phyloP scores from a whole-genome alignment of 2,797 vertebrate species.

The Aratinga solstitialis region DNA sequence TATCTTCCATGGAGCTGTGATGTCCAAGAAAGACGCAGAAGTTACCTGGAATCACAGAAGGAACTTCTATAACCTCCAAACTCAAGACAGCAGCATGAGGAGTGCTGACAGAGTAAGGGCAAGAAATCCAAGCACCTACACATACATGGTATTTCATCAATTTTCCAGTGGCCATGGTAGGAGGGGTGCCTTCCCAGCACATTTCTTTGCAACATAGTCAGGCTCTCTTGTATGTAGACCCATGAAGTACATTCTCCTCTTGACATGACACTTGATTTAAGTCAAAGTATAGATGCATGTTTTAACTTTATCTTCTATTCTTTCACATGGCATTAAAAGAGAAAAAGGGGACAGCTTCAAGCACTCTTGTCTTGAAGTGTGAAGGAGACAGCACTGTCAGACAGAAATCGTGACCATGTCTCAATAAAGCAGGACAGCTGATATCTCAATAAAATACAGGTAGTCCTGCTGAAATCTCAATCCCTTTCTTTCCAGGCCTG shows the following conservation, averaged over 20 bases:
- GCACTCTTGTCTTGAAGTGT: not conserved
- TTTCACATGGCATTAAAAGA: not conserved
- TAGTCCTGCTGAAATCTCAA: not conserved
- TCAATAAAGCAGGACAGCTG: not conserved
- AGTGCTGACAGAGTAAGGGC: not conserved
- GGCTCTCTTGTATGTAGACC: not conserved
- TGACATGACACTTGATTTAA: not conserved
- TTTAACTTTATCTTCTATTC: not conserved
- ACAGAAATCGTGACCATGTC: rapidly evolving
- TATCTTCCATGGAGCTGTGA: not conserved
- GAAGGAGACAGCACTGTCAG: not conserved
- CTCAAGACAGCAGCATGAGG: not conserved
- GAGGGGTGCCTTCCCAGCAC: not conserved
- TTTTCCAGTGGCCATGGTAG: rapidly evolving
- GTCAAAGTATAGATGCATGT: not conserved
- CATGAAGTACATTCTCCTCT: not conserved
- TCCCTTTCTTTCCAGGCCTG: not conserved
- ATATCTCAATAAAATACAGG: not conserved
- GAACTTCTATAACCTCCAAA: not conserved
- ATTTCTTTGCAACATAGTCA: not conserved
- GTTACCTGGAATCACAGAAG: not conserved
- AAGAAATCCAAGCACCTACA: not conserved
- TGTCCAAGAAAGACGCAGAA: not conserved
- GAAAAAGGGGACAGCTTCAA: not conserved
- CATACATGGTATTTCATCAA: not conserved